Evolutionary conservation across 2,888 invertebrate genomes (phyloP), one percentile per base, ranked within the genome.

Genomic region (Junonia oenone): DNA sequence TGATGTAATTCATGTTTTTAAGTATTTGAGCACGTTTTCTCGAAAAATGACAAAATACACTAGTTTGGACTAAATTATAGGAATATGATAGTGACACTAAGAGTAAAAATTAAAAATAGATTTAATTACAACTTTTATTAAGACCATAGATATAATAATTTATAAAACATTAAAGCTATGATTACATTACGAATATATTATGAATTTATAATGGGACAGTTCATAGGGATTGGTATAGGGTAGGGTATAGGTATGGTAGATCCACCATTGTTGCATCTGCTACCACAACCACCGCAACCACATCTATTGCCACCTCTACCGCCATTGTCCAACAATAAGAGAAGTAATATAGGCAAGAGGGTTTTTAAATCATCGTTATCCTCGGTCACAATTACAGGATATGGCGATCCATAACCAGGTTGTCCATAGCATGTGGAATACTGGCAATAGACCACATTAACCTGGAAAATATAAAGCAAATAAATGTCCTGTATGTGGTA

Each of bases 21-120:
- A 58, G 61, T 59, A 61, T 45, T 55, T 59, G 61, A 68, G 72
- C 84, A 85, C 84, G 84, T 85, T 66, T 63, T 17, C 46, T 59
- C 22, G n/a, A 14, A 26, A 33, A 8, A 26, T 53, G 27, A 15
- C 9, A 22, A 54, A 46, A 29, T 19, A 31, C 8, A n/a, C n/a
- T 6, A 35, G 11, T 29, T 33, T n/a, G 2, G 31, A n/a, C 31
- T n/a, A 33, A 19, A 11, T 17, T 40, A 40, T 19, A 11, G 6
- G 6, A 1, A 19, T 19, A 19, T 40, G 38, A 40, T 11, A 38
- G 5, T 5, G 2, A 35, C 11, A n/a, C 14, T 33, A 45, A 11
- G 8, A 26, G 5, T 17, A 3, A 14, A 17, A 13, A 52, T 46
- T 52, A 46, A 26, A 46, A 37, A 15, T 2, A 52, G n/a, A 26